phyloP scores from a whole-genome alignment of 2,888 invertebrate genomes.

The Gasteruption jaculator region DNA sequence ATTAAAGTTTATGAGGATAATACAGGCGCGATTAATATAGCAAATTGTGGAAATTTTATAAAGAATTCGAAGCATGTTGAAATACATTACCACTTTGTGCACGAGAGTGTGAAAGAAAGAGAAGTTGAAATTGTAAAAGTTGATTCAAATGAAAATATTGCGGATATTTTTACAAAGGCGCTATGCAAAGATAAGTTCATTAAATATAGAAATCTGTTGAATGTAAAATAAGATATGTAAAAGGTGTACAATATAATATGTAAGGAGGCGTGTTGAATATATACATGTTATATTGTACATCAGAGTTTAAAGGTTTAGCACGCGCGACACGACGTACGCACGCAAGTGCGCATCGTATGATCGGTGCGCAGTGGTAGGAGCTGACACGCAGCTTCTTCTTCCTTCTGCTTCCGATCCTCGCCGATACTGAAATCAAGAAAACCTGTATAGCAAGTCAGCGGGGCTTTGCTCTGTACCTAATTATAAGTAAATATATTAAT shows the following conservation, averaged over 20 bases:
- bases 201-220: background rate
- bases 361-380: no score
- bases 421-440: no score
- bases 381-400: no score
- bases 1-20: slow-evolving; percentile 5
- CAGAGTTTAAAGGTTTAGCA: no score
- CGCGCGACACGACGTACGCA: no score
- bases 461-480: no score
- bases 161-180: slow-evolving; percentile 5
- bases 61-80: slow-evolving; percentile 8
- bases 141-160: slow-evolving; percentile 3
- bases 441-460: no score
- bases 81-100: slow-evolving; percentile 4
- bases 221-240: background rate
- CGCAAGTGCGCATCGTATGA: no score
- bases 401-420: no score
- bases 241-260: background rate
- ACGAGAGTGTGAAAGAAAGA: slow-evolving; percentile 4
- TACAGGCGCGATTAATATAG: slow-evolving; percentile 3
- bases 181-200: slow-evolving; percentile 2
- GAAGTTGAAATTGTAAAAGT: background rate
- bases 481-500: no score
- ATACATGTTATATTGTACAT: no score
- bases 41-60: slow-evolving; percentile 2
- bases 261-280: slow-evolving; percentile 4